These are phyloP conservation scores for Eupleurogrammus muticus DNA, from an alignment of 2,797 vertebrate species.

Conservation along the genomic window DNA sequence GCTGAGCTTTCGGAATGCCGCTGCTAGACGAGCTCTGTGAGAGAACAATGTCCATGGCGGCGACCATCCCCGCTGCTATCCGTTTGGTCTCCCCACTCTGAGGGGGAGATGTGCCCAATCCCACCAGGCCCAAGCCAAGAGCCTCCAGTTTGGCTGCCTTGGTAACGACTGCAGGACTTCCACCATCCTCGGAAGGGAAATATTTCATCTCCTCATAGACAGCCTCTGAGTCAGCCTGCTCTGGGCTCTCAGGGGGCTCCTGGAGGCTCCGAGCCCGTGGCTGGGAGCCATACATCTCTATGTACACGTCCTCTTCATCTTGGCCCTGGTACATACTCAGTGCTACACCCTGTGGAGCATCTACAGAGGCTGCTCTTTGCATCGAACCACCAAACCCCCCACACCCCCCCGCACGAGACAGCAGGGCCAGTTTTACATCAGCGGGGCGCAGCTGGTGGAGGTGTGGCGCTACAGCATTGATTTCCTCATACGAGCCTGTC, in stretches of 20 bases:
- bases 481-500: conserved; percentile 95
- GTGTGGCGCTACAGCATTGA: conserved; percentile 79
- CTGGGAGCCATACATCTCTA: conserved; percentile 93
- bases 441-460: conserved; percentile 85
- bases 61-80: conserved; percentile 36
- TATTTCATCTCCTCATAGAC: conserved; percentile 99
- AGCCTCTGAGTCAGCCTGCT: conserved; percentile 87
- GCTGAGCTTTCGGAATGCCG: conserved; percentile 52
- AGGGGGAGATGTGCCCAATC: conserved; percentile 71
- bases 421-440: conserved; percentile 82
- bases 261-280: conserved; percentile 77
- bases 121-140: conserved; percentile 69
- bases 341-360: conserved; percentile 78
- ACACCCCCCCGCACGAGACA: conserved; percentile 81
- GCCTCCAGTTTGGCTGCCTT: conserved; percentile 76
- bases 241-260: conserved; percentile 84
- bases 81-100: conserved; percentile 82
- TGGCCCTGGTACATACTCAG: conserved; percentile 81
- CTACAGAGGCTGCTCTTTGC: conserved; percentile 83
- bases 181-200: conserved; percentile 85
- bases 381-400: conserved; percentile 72
- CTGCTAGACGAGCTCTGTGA: conserved; percentile 43
- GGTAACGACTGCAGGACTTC: conserved; percentile 50
- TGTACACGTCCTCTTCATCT: conserved; percentile 93
- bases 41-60: conserved; percentile 56